Percentiles rank a stretch among this genome's conserved stretches.
Conservation (phyloP, 2,888 invertebrate species). For the Protodeltote pygarga region DNA sequence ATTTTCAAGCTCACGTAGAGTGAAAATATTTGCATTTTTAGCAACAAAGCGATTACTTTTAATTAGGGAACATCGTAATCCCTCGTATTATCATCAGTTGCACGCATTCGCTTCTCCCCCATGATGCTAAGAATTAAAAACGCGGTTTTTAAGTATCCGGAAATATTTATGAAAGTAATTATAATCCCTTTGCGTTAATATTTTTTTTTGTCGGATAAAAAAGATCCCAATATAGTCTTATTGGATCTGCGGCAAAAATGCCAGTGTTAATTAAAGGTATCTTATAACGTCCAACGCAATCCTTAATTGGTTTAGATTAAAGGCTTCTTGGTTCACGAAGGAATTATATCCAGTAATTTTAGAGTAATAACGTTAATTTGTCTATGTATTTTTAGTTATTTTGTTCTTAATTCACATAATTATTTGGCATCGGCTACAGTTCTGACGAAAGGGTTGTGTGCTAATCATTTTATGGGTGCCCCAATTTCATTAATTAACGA, state of each 20-base stretch:
- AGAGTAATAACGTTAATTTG: constrained; percentile 12
- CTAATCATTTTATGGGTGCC: constrained; percentile 28
- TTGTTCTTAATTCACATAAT: constrained; percentile 22
- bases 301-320: constrained; percentile 14
- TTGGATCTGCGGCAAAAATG: not conserved
- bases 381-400: constrained; percentile 26
- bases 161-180: constrained; percentile 33
- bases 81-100: constrained; percentile 37
- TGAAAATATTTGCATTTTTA: constrained; percentile 37
- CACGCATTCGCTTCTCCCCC: constrained; percentile 31
- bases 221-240: constrained; percentile 7
- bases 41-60: constrained; percentile 40
- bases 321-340: not conserved
- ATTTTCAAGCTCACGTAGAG: constrained; percentile 18
- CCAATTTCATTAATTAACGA: constrained; percentile 36
- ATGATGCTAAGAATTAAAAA: constrained; percentile 30
- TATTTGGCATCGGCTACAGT: constrained; percentile 14
- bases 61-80: constrained; percentile 44
- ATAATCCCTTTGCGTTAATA: constrained; percentile 11
- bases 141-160: constrained; percentile 14
- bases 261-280: constrained; percentile 5
- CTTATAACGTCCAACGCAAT: not conserved
- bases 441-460: constrained; percentile 33
- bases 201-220: constrained; percentile 9
- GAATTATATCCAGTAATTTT: constrained; percentile 5